Evolutionary conservation across 2,797 vertebrate species (phyloP).

Genomic region (Enteromius unitaeniatus): DNA sequence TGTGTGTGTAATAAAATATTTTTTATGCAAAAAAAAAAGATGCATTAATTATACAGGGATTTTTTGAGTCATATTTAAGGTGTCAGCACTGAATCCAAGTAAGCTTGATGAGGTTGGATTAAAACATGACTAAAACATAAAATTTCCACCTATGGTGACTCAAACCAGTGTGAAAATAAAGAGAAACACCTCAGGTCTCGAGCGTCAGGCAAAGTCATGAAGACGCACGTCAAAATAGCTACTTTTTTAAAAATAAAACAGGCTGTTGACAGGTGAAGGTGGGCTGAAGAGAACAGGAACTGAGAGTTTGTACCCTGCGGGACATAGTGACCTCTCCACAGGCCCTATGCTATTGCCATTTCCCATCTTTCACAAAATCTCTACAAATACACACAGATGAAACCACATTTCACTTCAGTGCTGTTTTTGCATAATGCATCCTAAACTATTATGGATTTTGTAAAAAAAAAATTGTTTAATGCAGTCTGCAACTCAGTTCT

Average conservation of each 20-base stretch:
- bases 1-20: neutral
- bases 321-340: conserved; percentile 57
- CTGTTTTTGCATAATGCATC: neutral
- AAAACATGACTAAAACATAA: neutral
- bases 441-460: neutral
- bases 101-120: neutral
- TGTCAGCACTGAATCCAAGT: neutral
- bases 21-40: no score
- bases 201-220: conserved; percentile 28
- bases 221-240: conserved; percentile 27
- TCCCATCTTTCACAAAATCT: conserved; percentile 42
- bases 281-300: conserved; percentile 67
- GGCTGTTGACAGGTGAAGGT: conserved; percentile 61
- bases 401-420: neutral
- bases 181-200: conserved; percentile 6
- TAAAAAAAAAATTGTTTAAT: no score
- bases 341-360: conserved; percentile 40
- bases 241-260: conserved; percentile 51
- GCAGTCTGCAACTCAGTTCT: no score
- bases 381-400: conserved; percentile 5
- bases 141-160: conserved; percentile 12
- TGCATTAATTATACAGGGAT: neutral
- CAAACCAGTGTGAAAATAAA: neutral
- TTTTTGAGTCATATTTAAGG: neutral
- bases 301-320: conserved; percentile 62